A percentile compares a stretch with the other conserved stretches of the same genome.
These are phyloP conservation scores for Periparus ater DNA, from an alignment of 2,797 vertebrate genomes.

Conservation along the genomic window DNA sequence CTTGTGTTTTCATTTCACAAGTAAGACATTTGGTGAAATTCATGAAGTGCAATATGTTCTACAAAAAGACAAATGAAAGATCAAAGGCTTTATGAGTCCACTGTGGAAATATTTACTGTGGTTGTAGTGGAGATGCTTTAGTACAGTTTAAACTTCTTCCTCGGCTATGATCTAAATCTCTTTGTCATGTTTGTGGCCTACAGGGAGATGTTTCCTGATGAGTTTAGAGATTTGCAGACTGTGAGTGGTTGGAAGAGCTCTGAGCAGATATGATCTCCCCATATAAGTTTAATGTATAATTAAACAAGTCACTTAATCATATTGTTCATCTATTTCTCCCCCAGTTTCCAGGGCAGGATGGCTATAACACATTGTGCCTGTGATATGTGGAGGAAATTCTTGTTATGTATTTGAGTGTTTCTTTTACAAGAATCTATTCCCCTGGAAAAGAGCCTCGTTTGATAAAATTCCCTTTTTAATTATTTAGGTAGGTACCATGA, in stretches of 20 bases:
- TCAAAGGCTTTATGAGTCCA: not conserved
- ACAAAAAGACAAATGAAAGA: not conserved
- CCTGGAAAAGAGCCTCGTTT: not conserved
- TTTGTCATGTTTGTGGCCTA: not conserved
- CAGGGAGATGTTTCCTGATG: not conserved
- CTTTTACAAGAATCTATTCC: not conserved
- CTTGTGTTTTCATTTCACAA: not conserved
- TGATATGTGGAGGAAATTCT: not conserved
- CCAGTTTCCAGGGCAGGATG: not conserved
- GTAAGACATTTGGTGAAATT: not conserved
- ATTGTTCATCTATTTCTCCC: not conserved
- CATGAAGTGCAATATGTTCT: not conserved
- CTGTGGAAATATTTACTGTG: not conserved
- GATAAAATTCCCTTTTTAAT: not conserved
- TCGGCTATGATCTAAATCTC: not conserved
- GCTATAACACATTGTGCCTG: not conserved
- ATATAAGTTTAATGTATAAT: conserved; percentile 36
- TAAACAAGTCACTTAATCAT: conserved; percentile 34
- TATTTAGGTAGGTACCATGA: not conserved
- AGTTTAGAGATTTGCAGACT: not conserved
- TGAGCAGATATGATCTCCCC: not conserved
- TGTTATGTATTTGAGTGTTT: not conserved
- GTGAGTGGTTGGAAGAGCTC: not conserved
- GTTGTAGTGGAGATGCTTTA: not conserved
- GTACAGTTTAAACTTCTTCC: not conserved